These are phyloP conservation scores for Carcharodon carcharias DNA, from an alignment of 2,797 vertebrate species.

Conservation along the genomic window DNA sequence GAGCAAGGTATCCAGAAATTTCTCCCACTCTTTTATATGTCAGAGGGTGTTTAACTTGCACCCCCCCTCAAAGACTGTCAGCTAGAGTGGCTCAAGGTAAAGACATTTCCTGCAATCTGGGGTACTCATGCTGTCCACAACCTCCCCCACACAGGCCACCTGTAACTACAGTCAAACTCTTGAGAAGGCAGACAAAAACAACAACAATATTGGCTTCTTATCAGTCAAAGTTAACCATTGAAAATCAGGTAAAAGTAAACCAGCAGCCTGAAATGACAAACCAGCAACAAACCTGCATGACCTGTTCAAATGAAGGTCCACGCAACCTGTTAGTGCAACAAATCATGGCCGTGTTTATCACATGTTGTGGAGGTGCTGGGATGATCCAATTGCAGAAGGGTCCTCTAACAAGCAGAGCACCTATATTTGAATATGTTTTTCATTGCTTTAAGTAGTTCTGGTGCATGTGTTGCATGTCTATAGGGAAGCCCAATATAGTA, in stretches of 20 bases:
- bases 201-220: background rate
- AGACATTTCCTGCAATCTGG: background rate
- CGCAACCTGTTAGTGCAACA: background rate
- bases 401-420: background rate
- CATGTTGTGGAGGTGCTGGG: background rate
- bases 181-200: background rate
- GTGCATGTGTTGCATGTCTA: background rate
- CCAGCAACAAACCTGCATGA: background rate
- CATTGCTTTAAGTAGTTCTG: background rate
- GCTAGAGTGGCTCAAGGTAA: background rate
- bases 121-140: background rate
- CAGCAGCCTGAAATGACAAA: background rate
- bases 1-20: background rate
- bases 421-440: background rate
- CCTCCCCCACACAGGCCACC: conserved; percentile 10
- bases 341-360: background rate
- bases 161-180: background rate
- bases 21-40: background rate
- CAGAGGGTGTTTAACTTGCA: background rate
- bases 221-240: background rate
- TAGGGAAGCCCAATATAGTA: background rate
- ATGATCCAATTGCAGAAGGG: background rate
- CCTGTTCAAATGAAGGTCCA: background rate
- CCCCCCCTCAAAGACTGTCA: background rate
- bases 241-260: background rate